Percentiles rank a stretch among this genome's conserved stretches.
phyloP scores from a whole-genome alignment of 2,888 invertebrate genomes.

The Limnephilus marmoratus region DNA sequence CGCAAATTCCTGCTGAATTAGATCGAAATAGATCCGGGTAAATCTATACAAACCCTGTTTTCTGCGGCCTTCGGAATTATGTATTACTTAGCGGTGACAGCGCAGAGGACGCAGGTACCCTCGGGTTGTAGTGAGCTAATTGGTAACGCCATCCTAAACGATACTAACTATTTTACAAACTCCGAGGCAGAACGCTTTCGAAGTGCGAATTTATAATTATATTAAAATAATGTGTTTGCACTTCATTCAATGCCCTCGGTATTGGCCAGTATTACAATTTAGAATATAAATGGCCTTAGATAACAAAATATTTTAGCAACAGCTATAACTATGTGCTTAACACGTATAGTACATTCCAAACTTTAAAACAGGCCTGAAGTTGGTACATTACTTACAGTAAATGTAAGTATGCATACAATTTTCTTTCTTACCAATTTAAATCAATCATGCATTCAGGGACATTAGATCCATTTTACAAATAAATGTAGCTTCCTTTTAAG shows the following conservation, averaged over 20 bases:
- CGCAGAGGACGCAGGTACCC: not conserved
- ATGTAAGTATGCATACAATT: no score
- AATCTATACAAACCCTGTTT: not conserved
- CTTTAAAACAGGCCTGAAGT: no score
- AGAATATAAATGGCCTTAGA: no score
- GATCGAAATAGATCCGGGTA: not conserved
- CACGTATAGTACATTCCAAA: no score
- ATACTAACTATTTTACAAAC: not conserved
- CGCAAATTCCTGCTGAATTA: slow-evolving; percentile 28
- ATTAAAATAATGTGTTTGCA: not conserved
- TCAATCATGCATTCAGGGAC: no score
- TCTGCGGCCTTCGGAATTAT: not conserved
- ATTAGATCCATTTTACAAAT: no score
- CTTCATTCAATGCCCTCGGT: not conserved
- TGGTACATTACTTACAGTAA: no score
- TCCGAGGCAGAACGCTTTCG: not conserved
- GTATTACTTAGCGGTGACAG: not conserved
- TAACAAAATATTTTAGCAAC: no score
- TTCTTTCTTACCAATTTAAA: no score
- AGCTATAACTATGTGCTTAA: no score
- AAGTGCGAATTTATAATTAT: not conserved
- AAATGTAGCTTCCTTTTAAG: no score
- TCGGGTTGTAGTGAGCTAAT: not conserved
- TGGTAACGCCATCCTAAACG: not conserved
- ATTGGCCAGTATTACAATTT: no score